Evolutionary conservation across 2,888 invertebrate genomes (phyloP), one percentile per base, ranked within the genome.

Genomic region (Auanema freiburgensis): DNA sequence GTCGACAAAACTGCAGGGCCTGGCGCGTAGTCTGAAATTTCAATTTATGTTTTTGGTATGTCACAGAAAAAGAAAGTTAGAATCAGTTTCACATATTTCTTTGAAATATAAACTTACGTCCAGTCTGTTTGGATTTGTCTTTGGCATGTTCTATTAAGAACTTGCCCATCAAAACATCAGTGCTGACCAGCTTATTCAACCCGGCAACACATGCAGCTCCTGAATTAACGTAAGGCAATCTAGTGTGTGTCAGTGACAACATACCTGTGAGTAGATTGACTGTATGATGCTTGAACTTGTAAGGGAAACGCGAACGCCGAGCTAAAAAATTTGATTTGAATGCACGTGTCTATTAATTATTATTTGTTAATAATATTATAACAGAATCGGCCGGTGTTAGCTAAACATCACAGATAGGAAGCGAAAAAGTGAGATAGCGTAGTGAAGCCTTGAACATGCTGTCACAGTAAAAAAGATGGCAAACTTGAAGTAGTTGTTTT

Each of bases 141-240:
- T n/a, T n/a, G 25, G 24, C 55, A 1, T 51, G 25, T 41, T 74
- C 71, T 41, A 67, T 66, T 6, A 59, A 62, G 53, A 78, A 74
- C 52, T 75, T 77, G 76, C 94, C 95, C 82, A 92, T 92, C 85
- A 95, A 93, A 83, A 95, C 94, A 67, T 94, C 94, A 66, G 94
- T 95, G 85, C 92, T 92, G 89, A 95, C 94, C 78, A 95, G 89
- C 69, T 92, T 91, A 85, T 91, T 92, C 44, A 79, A 74, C 18
- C 76, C 71, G 10, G 72, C 75, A 16, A 66, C 60, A 10, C 71
- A 72, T 11, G 66, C 76, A 61, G 59, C 25, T 46, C 50, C 52
- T 52, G 18, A 51, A 51, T n/a, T 5, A 46, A 10, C 46, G 3
- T 18, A 5, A 5, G 33, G 3, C 8, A 33, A 3, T 8, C 3